These are phyloP conservation scores for Cecidostiba fungosa DNA, from an alignment of 2,888 invertebrate species.

Conservation along the genomic window DNA sequence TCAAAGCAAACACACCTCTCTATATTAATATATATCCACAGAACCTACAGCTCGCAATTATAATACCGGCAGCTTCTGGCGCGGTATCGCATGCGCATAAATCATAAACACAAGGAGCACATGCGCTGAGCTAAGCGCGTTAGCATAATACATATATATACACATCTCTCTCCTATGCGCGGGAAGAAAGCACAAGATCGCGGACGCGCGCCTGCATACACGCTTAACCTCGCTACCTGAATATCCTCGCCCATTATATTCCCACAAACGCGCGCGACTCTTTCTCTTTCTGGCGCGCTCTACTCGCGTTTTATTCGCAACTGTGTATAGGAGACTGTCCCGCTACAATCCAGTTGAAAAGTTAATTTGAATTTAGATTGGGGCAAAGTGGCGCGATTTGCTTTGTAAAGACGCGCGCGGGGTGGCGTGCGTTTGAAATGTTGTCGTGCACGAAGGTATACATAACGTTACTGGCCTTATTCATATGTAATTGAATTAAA, in stretches of 20 bases:
- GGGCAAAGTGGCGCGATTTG: not conserved
- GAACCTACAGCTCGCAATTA: not conserved
- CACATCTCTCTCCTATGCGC: no score
- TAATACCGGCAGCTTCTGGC: not conserved
- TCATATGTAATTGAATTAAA: no score
- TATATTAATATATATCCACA: not conserved
- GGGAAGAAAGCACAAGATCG: slow-evolving; percentile 41
- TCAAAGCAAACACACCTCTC: not conserved
- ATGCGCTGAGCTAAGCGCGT: not conserved
- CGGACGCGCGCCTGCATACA: slow-evolving; percentile 45
- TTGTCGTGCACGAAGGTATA: no score
- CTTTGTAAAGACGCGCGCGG: not conserved
- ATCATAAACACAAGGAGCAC: not conserved
- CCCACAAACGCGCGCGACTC: not conserved
- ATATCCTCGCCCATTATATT: slow-evolving; percentile 41
- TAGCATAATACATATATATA: slow-evolving; percentile 19
- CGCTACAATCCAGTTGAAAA: slow-evolving; percentile 6
- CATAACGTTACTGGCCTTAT: no score
- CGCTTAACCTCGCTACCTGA: slow-evolving; percentile 61
- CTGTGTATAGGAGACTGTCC: not conserved
- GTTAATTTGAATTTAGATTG: not conserved
- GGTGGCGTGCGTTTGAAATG: no score
- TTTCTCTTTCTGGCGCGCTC: slow-evolving; percentile 1
- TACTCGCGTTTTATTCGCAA: not conserved
- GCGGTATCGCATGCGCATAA: not conserved